These are phyloP conservation scores for Zelostemma sp. DNA, from an alignment of 1,140 invertebrate species.

Conservation along the genomic window DNA sequence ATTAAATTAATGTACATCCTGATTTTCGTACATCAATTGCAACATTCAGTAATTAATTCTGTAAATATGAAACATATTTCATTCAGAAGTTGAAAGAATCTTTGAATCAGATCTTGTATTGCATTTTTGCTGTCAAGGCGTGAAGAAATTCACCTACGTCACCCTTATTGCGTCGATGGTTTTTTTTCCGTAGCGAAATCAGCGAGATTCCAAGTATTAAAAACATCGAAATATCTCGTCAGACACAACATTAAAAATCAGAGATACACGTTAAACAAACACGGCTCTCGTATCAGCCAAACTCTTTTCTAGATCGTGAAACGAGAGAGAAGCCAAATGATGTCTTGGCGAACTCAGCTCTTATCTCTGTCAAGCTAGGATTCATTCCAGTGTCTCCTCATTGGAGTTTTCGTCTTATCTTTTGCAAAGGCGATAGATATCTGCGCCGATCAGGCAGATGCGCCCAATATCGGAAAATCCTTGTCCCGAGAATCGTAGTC, in stretches of 20 bases:
- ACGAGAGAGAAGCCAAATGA: neutral
- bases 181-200: neutral
- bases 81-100: too few species aligned
- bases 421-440: neutral
- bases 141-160: too few species aligned
- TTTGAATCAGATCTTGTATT: too few species aligned
- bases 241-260: constrained; percentile 8
- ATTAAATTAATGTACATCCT: too few species aligned
- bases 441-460: neutral
- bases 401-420: neutral
- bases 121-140: too few species aligned
- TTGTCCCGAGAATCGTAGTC: constrained; percentile 45
- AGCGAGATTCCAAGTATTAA: neutral
- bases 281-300: neutral
- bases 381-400: neutral
- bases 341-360: neutral
- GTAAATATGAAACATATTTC: too few species aligned
- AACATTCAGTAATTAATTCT: too few species aligned
- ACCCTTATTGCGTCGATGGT: neutral
- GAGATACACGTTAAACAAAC: neutral
- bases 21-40: too few species aligned
- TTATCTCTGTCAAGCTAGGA: neutral
- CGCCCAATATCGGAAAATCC: constrained; percentile 17
- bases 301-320: neutral
- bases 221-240: neutral